Conservation (phyloP, 2,113 vertebrate genomes). For the Protomyctophum bolini region DNA sequence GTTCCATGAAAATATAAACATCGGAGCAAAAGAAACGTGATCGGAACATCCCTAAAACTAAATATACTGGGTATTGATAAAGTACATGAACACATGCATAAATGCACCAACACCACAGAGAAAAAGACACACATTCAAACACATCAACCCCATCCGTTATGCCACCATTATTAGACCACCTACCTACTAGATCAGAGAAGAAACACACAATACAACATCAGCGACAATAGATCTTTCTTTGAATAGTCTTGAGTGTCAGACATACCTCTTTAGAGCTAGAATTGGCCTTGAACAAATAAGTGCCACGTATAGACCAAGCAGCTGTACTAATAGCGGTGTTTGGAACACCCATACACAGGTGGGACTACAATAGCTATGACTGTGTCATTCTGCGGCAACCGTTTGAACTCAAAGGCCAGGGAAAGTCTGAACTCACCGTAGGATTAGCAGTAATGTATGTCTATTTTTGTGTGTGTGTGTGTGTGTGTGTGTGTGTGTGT, state of each 20-base stretch:
- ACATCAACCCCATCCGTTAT: slow-evolving; percentile 26
- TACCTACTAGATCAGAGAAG: slow-evolving; percentile 33
- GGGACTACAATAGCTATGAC: slow-evolving; percentile 61
- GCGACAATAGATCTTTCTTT: slow-evolving; percentile 9
- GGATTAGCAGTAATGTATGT: slow-evolving; percentile 28
- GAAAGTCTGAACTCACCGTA: slow-evolving; percentile 33
- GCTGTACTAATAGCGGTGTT: slow-evolving; percentile 55
- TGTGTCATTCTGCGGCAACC: slow-evolving; percentile 43
- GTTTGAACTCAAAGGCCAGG: slow-evolving; percentile 46
- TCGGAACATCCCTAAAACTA: too few species aligned
- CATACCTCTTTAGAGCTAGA: slow-evolving; percentile 45
- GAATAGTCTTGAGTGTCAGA: slow-evolving; percentile 19
- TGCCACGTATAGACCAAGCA: slow-evolving; percentile 53
- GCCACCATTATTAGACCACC: slow-evolving; percentile 20
- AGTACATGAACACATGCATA: background rate
- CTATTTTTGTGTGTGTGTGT: background rate
- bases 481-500: background rate
- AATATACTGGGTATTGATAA: too few species aligned
- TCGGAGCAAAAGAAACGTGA: too few species aligned
- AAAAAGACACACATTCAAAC: background rate
- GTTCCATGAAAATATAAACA: too few species aligned
- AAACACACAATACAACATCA: slow-evolving; percentile 39
- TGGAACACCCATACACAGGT: slow-evolving; percentile 62
- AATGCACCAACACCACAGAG: background rate
- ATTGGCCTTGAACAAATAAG: slow-evolving; percentile 58